Conservation (phyloP, 2,113 vertebrate genomes). For the Callionymus lyra region DNA sequence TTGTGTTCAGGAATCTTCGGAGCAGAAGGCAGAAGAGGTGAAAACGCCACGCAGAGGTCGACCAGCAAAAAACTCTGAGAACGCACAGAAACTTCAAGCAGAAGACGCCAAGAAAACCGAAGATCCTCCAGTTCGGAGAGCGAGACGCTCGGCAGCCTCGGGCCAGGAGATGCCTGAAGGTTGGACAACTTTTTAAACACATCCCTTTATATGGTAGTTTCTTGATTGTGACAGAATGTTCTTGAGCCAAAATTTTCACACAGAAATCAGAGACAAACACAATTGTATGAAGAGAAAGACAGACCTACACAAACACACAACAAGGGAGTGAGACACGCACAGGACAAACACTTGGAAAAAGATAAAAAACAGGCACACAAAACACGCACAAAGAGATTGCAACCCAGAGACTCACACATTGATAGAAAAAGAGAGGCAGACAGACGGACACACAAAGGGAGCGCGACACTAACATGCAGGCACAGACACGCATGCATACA, state of each 20-base stretch:
- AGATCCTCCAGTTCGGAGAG: conserved; percentile 18
- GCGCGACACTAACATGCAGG: too few relatives aligned
- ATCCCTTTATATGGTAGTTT: not conserved
- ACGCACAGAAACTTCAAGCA: conserved; percentile 18
- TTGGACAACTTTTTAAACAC: not conserved
- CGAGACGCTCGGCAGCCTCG: conserved; percentile 27
- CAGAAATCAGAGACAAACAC: not conserved
- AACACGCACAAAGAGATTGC: too few relatives aligned
- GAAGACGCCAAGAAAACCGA: conserved; percentile 21
- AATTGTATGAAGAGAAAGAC: not conserved
- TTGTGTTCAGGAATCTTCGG: conserved; percentile 3
- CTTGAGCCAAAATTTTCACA: not conserved
- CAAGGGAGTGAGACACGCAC: too few relatives aligned
- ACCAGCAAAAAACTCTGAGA: conserved; percentile 25
- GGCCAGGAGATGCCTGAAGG: conserved; percentile 22
- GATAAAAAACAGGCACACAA: too few relatives aligned
- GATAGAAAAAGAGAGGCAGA: too few relatives aligned
- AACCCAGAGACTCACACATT: too few relatives aligned
- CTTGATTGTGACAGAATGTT: not conserved
- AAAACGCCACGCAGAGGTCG: conserved; percentile 42
- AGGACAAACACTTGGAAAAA: too few relatives aligned
- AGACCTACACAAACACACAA: too few relatives aligned
- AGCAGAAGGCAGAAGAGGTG: conserved; percentile 23
- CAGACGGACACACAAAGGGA: too few relatives aligned
- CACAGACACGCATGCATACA: too few relatives aligned